phyloP scores from a whole-genome alignment of 2,113 vertebrate genomes.

The Anarrhichthys ocellatus region DNA sequence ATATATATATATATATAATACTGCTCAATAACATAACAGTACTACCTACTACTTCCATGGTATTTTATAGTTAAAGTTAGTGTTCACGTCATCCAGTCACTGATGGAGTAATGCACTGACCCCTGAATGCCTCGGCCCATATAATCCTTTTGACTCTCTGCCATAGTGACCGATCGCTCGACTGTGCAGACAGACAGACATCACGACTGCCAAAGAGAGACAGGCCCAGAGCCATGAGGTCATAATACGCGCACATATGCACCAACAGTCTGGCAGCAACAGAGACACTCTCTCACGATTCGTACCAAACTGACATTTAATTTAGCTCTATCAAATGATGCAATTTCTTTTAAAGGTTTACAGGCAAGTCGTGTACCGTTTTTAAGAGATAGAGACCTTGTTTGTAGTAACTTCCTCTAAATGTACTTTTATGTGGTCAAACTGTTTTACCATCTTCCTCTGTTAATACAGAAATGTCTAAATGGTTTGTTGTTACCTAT shows the following conservation, averaged over 20 bases:
- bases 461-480: background rate
- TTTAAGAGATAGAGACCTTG: background rate
- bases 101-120: conserved; percentile 36
- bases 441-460: background rate
- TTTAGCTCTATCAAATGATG: conserved; percentile 12
- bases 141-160: conserved; percentile 61
- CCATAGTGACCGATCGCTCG: conserved; percentile 61
- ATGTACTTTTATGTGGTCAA: background rate
- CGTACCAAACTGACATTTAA: background rate
- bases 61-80: background rate
- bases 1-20: no score
- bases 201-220: conserved; percentile 54
- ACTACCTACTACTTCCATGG: background rate
- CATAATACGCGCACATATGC: conserved; percentile 2
- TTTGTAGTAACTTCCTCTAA: background rate
- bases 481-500: background rate
- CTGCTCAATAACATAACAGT: background rate
- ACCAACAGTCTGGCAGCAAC: conserved; percentile 1
- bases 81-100: background rate
- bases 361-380: background rate
- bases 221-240: conserved; percentile 35
- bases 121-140: conserved; percentile 51
- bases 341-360: background rate
- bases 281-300: conserved; percentile 13
- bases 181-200: conserved; percentile 51